Conservation (phyloP, 2,888 invertebrate genomes). For the Liopterus haemorrhoidalis region DNA sequence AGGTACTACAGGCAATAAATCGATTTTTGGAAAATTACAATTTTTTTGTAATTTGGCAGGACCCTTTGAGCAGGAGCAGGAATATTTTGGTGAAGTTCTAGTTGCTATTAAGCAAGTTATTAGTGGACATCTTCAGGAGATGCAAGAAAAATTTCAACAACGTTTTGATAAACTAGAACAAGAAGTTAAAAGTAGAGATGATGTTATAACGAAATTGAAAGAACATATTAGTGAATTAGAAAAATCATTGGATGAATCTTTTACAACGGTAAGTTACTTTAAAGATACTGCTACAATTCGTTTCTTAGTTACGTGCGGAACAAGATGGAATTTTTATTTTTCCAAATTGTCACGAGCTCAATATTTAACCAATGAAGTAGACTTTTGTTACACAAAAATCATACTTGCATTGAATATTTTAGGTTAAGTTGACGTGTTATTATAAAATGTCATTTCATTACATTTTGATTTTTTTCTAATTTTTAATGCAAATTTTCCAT, state of each 20-base stretch:
- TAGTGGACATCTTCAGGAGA: constrained; percentile 65
- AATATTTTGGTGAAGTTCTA: constrained; percentile 74
- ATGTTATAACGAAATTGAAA: constrained; percentile 72
- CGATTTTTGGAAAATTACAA: constrained; percentile 9
- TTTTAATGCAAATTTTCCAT: too few relatives aligned
- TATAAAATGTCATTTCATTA: too few relatives aligned
- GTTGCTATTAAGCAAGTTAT: constrained; percentile 74
- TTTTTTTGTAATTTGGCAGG: constrained; percentile 43
- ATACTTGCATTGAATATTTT: too few relatives aligned
- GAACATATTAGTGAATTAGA: constrained; percentile 65
- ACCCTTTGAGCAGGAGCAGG: constrained; percentile 64
- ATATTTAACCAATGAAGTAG: too few relatives aligned
- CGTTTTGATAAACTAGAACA: constrained; percentile 71
- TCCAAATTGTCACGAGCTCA: neutral
- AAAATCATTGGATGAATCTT: constrained; percentile 40
- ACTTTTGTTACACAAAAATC: too few relatives aligned
- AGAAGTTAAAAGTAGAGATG: constrained; percentile 74
- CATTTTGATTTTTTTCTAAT: too few relatives aligned
- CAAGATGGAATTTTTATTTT: neutral
- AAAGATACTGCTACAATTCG: neutral
- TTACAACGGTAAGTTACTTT: constrained; percentile 39
- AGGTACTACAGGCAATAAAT: too few relatives aligned
- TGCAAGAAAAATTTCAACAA: constrained; percentile 65
- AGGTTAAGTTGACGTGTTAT: too few relatives aligned
- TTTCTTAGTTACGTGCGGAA: neutral